Base-by-base conservation (phyloP, 1,140 invertebrate species). In the Eriocheir sinensis region DNA sequence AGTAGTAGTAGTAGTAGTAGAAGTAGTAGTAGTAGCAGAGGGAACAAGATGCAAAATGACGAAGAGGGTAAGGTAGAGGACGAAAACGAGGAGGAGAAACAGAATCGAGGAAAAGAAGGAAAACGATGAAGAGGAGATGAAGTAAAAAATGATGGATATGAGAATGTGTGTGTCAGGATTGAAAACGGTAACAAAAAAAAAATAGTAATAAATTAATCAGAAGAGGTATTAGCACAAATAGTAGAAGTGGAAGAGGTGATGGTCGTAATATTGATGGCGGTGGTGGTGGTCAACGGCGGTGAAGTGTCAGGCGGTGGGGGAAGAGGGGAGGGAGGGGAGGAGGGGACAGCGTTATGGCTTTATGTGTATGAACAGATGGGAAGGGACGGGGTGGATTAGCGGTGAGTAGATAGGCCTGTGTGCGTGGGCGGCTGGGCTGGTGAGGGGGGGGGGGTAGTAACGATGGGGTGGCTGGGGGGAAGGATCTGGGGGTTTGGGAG, bases 71-170 rank as follows among this genome's bases (percentile, higher is more conserved):
- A n/a, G n/a, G n/a, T n/a, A n/a, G n/a, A n/a, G n/a, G n/a, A n/a
- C n/a, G n/a, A n/a, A n/a, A n/a, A n/a, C n/a, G n/a, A n/a, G n/a
- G n/a, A n/a, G n/a, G n/a, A n/a, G n/a, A n/a, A n/a, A n/a, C n/a
- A n/a, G n/a, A n/a, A n/a, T n/a, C n/a, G 60, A n/a, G 60, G 60
- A 72, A n/a, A n/a, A 72, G 60, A n/a, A 72, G 60, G 60, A 72
- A n/a, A n/a, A 72, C 12, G 60, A 72, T 15, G 60, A 72, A 15
- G 60, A 72, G 60, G 60, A 72, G 60, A n/a, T 15, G 60, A n/a
- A 72, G 60, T 15, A 72, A 72, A 72, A n/a, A 72, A 15, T 15
- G 60, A 72, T 15, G 60, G 60, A 72, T 15, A 72, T 72, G 60
- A n/a, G n/a, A 72, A 72, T n/a, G n/a, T n/a, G n/a, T n/a, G 60